Conservation (phyloP, 2,888 invertebrate species). For the Tenthredo scrophulariae region DNA sequence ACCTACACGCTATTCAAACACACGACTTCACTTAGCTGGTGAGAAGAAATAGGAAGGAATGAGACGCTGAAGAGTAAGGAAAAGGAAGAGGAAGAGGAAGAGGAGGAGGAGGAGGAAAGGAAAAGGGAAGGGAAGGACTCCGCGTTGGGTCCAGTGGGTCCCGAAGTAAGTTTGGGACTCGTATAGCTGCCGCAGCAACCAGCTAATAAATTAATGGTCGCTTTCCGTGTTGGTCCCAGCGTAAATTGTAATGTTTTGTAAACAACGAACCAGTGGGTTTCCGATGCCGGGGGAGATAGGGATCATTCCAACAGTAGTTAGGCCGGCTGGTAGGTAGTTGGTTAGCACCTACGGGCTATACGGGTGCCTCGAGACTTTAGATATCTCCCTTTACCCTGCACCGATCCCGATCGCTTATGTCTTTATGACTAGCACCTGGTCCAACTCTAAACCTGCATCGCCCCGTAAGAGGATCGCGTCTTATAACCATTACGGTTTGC, state of each 20-base stretch:
- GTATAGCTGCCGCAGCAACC: neutral
- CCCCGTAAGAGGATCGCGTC: neutral
- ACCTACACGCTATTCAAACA: neutral
- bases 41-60: neutral
- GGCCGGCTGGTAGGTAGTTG: conserved; percentile 54
- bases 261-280: conserved; percentile 69
- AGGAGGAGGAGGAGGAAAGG: neutral
- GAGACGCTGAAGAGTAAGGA: neutral
- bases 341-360: conserved; percentile 51
- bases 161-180: conserved; percentile 10
- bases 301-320: conserved; percentile 53
- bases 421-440: conserved; percentile 64
- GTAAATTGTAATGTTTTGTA: conserved; percentile 72
- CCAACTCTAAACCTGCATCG: conserved; percentile 56
- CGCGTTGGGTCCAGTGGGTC: neutral
- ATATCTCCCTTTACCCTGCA: conserved; percentile 58
- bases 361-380: conserved; percentile 39
- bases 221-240: conserved; percentile 63
- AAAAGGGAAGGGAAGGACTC: neutral
- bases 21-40: neutral
- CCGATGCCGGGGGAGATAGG: conserved; percentile 63
- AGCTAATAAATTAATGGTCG: conserved; percentile 66
- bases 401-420: conserved; percentile 60
- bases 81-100: neutral
- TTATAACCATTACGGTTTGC: conserved; percentile 11